Base-by-base conservation (phyloP, 2,113 vertebrate species). In the Larimichthys crocea region DNA sequence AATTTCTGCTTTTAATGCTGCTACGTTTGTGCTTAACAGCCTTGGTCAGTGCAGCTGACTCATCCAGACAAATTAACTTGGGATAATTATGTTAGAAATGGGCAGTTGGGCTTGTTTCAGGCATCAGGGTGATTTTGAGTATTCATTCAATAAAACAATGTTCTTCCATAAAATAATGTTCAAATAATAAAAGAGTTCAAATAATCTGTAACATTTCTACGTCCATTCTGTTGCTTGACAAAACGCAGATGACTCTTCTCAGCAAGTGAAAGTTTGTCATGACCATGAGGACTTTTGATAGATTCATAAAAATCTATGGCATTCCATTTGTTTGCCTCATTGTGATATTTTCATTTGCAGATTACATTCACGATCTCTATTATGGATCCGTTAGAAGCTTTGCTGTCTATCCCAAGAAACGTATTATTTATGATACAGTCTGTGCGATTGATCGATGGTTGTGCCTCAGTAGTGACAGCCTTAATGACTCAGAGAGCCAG, bases 21-120 rank as follows among this genome's bases (percentile, higher is more conserved):
- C 57, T 69, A 14, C 53, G 55, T 65, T 65, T 52, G 44, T 56
- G 12, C n/a, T 68, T 76, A 40, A 55, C 35, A 46, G 65, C 1
- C 53, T 55, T 60, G 3, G 60, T 22, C 57, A 17, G 42, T 56
- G 26, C 17, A 70, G 24, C 55, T 74, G 48, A 66, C 57, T 48
- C 16, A 46, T 70, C 4, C 57, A 24, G 35, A 48, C 26, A 61
- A 10, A 50, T 48, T 17, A 56, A 53, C 20, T 44, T 2, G 14
- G 35, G n/a, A 31, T 35, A 24, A 44, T 69, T 61, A 15, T 52
- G 29, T 60, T 69, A 42, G 29, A 42, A 67, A 22, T 48, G 35
- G 24, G 26, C 20, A 57, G 19, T 5, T 10, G 15, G n/a, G 26
- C 26, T 59, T 22, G 19, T 22, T 67, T 12, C 1, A 22, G 64